A percentile compares a stretch with the other conserved stretches of the same genome.
Conservation (phyloP, 1,140 invertebrate genomes). For the Wiebesia pumilae region DNA sequence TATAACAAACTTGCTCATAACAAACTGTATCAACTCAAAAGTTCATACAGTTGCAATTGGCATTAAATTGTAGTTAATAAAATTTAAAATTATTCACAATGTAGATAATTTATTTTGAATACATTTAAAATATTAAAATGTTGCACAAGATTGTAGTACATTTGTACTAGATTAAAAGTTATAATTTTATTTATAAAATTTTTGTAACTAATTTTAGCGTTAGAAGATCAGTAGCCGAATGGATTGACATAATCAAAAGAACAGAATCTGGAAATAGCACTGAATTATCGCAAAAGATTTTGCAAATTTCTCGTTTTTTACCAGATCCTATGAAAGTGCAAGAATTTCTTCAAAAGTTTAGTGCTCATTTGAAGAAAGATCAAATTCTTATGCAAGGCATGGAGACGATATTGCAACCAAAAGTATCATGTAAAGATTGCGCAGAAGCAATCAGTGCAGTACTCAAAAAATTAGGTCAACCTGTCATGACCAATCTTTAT, state of each 20-base stretch:
- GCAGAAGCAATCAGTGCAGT: slow-evolving; percentile 86
- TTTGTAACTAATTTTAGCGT: slow-evolving; percentile 75
- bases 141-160: no score
- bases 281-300: slow-evolving; percentile 80
- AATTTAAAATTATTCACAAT: no score
- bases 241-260: slow-evolving; percentile 87
- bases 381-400: slow-evolving; percentile 85
- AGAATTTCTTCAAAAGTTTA: slow-evolving; percentile 94
- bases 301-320: slow-evolving; percentile 82
- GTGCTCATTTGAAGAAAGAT: slow-evolving; percentile 87
- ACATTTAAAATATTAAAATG: no score
- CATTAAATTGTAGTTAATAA: no score
- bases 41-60: no score
- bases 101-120: no score
- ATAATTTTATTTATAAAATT: background rate
- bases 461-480: slow-evolving; percentile 94
- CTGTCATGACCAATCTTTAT: slow-evolving; percentile 94
- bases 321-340: slow-evolving; percentile 94
- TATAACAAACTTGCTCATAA: no score
- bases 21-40: no score
- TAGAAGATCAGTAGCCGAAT: slow-evolving; percentile 87
- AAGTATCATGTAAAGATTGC: slow-evolving; percentile 93
- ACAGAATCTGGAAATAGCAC: slow-evolving; percentile 77
- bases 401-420: slow-evolving; percentile 89
- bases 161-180: no score